Percentiles rank a stretch among this genome's conserved stretches.
Evolutionary conservation across 2,888 invertebrate species (phyloP).

Genomic region (Callinectes sapidus): DNA sequence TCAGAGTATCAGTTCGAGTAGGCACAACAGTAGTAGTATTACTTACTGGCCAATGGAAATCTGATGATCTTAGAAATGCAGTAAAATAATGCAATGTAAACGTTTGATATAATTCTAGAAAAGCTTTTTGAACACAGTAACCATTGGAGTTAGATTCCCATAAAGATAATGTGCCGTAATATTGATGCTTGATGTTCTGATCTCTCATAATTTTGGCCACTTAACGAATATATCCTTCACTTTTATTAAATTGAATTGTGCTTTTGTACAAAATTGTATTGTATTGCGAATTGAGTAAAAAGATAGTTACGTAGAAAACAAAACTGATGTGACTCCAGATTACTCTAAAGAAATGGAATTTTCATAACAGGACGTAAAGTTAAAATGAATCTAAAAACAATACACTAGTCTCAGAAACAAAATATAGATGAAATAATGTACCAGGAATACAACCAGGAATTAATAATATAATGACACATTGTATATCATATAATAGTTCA

Average conservation of each 20-base stretch:
- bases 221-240: background rate
- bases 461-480: background rate
- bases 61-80: constrained; percentile 14
- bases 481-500: background rate
- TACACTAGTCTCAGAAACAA: background rate
- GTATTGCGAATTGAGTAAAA: background rate
- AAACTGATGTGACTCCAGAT: background rate
- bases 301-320: background rate
- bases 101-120: background rate
- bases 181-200: background rate
- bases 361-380: background rate
- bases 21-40: constrained; percentile 7
- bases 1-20: background rate
- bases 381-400: background rate
- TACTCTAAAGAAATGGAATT: background rate
- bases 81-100: background rate
- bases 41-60: background rate
- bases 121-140: background rate
- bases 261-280: background rate
- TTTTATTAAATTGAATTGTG: background rate
- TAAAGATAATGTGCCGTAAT: background rate
- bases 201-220: background rate
- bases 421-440: background rate
- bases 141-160: background rate
- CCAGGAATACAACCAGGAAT: background rate